A percentile compares a stretch with the other conserved stretches of the same genome.
Conservation (phyloP, 2,797 vertebrate species). For the Artibeus lituratus region DNA sequence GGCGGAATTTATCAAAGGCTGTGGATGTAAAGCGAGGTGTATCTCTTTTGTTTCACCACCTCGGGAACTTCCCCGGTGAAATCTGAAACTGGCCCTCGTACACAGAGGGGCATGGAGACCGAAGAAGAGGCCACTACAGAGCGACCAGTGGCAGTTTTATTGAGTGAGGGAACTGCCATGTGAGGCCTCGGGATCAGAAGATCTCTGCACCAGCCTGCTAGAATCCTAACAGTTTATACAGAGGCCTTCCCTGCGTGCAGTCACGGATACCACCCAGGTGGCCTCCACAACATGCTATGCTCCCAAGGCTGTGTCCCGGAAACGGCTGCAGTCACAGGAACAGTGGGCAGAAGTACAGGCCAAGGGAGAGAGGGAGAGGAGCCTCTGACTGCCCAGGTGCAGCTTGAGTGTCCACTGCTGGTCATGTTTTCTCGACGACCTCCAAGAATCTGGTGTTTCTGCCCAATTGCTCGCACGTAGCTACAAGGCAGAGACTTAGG, state of each 20-base stretch:
- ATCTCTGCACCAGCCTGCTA: not conserved
- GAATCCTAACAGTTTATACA: not conserved
- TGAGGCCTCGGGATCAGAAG: not conserved
- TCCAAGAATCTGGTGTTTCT: not conserved
- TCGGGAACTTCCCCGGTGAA: not conserved
- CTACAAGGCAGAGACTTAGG: not conserved
- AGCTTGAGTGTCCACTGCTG: not conserved
- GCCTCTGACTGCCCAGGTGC: not conserved
- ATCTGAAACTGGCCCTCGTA: not conserved
- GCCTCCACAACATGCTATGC: not conserved
- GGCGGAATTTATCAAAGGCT: not conserved
- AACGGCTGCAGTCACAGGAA: not conserved
- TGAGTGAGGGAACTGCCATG: not conserved
- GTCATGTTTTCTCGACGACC: not conserved
- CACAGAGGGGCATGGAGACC: not conserved
- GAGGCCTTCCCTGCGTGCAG: not conserved
- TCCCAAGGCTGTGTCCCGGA: not conserved
- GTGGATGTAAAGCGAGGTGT: not conserved
- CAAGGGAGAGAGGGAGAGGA: not conserved
- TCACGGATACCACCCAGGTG: not conserved
- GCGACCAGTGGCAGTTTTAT: not conserved
- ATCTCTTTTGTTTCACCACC: not conserved
- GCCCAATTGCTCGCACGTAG: not conserved
- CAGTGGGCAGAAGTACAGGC: not conserved
- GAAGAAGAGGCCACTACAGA: not conserved